Base-by-base conservation (phyloP, 2,113 vertebrate genomes). In the Reinhardtius hippoglossoides region DNA sequence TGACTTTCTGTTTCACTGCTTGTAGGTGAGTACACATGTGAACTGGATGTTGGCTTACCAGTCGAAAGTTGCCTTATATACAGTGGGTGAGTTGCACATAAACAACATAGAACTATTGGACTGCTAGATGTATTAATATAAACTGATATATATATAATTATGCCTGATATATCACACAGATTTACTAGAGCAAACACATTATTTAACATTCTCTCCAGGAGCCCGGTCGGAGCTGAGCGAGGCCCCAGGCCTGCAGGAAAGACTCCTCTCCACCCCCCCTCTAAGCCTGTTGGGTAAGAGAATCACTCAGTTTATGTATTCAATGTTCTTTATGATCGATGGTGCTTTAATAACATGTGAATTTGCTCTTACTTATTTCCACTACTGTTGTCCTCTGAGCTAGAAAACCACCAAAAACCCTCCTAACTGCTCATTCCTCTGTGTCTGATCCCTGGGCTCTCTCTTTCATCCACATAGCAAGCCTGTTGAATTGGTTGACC, bases 31-130 rank as follows among this genome's bases (percentile, higher is more conserved):
- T 89, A 95, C 70, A 78, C 91, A 31, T 93, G 91, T n/a, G 96
- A 97, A 50, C 86, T 82, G 21, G 92, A 92, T 3, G 85, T 87
- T 69, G 95, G 88, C 50, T 96, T 95, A 54, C 92, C 95, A 0
- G 80, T 93, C 14, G 95, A 95, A 5, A 96, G 96, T 75, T 96
- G 95, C 52, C 88, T 96, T 84, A 95, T 95, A 90, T 96, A 95
- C 87, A 97, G 95, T 1, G 96, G 97, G 98, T 99, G 91, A 96
- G 97, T 75, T 26, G 20, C 26, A 24, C 15, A 50, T 7, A 21
- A 21, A 62, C 13, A 16, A 23, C 23, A 31, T 6, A 50, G 31
- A 31, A 31, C 31, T 31, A 31, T 31, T 31, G 31, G 5, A 31
- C 31, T 31, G 5, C 6, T 31, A 31, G 31, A 31, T 31, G 31